phyloP scores from a whole-genome alignment of 2,797 vertebrate genomes.

The Chromobotia macracanthus region DNA sequence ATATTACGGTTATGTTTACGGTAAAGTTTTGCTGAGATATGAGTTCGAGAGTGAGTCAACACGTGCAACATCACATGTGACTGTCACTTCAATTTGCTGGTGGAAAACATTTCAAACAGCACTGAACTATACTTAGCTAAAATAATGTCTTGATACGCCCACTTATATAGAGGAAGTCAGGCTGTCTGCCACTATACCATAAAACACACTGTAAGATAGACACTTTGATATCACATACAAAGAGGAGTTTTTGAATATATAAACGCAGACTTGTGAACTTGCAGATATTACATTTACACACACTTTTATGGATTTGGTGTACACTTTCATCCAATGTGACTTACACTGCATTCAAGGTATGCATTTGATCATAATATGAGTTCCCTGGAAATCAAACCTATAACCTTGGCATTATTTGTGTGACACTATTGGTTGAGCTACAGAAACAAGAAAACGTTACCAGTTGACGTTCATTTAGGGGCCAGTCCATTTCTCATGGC shows the following conservation, averaged over 20 bases:
- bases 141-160: constrained; percentile 18
- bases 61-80: constrained; percentile 1
- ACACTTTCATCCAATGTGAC: background rate
- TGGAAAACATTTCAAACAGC: constrained; percentile 27
- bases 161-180: constrained; percentile 46
- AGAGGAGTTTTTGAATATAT: background rate
- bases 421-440: background rate
- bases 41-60: constrained; percentile 23
- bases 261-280: background rate
- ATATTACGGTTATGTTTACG: constrained; percentile 21
- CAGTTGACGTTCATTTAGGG: constrained; percentile 73
- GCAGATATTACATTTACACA: background rate
- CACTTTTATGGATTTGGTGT: constrained; percentile 3
- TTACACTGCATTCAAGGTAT: background rate
- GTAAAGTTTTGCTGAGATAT: background rate
- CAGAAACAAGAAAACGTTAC: constrained; percentile 68
- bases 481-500: constrained; percentile 83
- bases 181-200: constrained; percentile 27
- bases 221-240: background rate
- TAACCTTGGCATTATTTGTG: background rate
- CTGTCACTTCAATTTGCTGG: constrained; percentile 10
- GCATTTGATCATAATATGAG: background rate
- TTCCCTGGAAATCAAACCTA: background rate
- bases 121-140: constrained; percentile 7
- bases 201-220: constrained; percentile 7